Percentiles rank a stretch among this genome's conserved stretches.
Evolutionary conservation across 1,140 invertebrate species (phyloP).

Genomic region (Chelonus insularis): DNA sequence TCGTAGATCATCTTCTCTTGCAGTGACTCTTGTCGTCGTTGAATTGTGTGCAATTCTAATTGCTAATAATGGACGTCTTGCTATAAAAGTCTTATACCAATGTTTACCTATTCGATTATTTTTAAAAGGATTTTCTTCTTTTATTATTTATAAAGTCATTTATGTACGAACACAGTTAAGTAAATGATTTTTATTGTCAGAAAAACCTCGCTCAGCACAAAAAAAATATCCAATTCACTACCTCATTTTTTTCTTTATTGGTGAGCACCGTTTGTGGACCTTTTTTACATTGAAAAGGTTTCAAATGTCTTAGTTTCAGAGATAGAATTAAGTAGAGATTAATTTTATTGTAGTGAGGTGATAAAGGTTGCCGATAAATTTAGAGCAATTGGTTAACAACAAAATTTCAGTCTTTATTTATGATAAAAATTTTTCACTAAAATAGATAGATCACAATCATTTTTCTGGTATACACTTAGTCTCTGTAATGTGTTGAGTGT

Average conservation of each 20-base stretch:
- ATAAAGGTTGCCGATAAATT: too few relatives aligned
- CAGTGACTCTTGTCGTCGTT: conserved; percentile 30
- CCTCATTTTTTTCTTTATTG: conserved; percentile 22
- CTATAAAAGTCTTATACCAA: conserved; percentile 40
- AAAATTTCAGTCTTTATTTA: too few relatives aligned
- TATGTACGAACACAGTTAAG: conserved; percentile 45
- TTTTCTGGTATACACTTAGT: too few relatives aligned
- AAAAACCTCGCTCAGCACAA: conserved; percentile 34
- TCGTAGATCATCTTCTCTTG: conserved; percentile 33
- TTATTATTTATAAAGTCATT: conserved; percentile 38
- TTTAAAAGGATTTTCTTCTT: conserved; percentile 38
- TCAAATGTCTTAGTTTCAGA: not conserved
- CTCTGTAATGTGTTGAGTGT: too few relatives aligned
- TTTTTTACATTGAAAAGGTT: conserved; percentile 8
- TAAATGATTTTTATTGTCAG: conserved; percentile 43
- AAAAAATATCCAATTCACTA: conserved; percentile 30
- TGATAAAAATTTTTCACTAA: too few relatives aligned
- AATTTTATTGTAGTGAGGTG: too few relatives aligned
- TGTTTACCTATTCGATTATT: conserved; percentile 38
- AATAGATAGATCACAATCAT: too few relatives aligned
- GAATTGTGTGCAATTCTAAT: conserved; percentile 41
- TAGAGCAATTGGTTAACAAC: too few relatives aligned
- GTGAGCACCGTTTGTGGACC: conserved; percentile 24
- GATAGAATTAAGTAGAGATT: too few relatives aligned
- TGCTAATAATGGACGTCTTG: conserved; percentile 34